Percentiles rank a stretch among this genome's conserved stretches.
phyloP scores from a whole-genome alignment of 1,140 invertebrate genomes.

The Alviniconcha marisindica region DNA sequence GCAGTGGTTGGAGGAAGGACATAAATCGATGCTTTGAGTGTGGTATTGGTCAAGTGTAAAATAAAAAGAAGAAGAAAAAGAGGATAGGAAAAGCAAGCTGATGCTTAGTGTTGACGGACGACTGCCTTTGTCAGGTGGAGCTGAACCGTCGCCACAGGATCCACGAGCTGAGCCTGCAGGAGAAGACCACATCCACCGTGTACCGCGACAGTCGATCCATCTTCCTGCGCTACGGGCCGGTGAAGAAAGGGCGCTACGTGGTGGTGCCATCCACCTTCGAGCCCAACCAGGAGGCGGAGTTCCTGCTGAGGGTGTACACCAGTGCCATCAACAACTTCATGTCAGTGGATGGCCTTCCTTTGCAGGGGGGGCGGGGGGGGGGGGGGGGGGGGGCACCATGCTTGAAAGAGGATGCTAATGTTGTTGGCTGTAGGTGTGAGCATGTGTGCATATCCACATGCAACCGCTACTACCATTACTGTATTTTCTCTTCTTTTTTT shows the following conservation, averaged over 20 bases:
- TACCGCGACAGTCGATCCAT: conserved; percentile 79
- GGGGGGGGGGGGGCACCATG: too few relatives aligned
- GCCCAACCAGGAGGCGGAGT: conserved; percentile 78
- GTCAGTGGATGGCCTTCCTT: conserved; percentile 56
- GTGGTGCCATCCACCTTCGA: conserved; percentile 82
- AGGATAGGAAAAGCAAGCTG: not conserved
- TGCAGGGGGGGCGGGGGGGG: too few relatives aligned
- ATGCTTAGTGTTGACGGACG: not conserved
- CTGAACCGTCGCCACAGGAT: conserved; percentile 80
- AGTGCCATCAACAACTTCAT: conserved; percentile 65
- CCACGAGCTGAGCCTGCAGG: conserved; percentile 76
- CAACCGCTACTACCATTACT: too few relatives aligned
- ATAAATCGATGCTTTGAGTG: too few relatives aligned
- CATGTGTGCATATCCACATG: too few relatives aligned
- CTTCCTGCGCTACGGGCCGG: conserved; percentile 73
- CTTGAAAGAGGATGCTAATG: too few relatives aligned
- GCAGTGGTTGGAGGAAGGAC: too few relatives aligned
- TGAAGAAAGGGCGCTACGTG: conserved; percentile 81
- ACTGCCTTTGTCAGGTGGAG: conserved; percentile 79
- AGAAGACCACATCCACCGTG: conserved; percentile 76
- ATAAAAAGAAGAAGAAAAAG: too few relatives aligned
- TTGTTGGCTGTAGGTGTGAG: too few relatives aligned
- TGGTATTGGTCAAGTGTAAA: too few relatives aligned
- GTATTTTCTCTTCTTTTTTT: too few relatives aligned
- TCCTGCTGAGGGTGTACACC: conserved; percentile 81